Conservation (phyloP, 2,888 invertebrate genomes). For the Lasioglossum figueresi region DNA sequence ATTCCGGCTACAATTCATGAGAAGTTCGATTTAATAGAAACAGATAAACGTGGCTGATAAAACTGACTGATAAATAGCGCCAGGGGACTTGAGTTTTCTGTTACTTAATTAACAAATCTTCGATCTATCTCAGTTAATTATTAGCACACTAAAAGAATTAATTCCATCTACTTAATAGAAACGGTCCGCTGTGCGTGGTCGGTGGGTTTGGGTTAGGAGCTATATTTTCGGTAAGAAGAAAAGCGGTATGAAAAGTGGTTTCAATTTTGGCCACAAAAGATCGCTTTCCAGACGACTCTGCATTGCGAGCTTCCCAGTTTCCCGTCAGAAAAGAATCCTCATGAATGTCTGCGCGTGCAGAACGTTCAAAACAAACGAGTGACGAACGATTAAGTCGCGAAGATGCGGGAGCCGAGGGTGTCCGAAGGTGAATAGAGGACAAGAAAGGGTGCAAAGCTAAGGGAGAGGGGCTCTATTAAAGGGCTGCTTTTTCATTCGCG, state of each 20-base stretch:
- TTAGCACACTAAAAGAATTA: neutral
- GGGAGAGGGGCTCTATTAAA: slow-evolving; percentile 66
- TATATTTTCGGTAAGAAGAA: neutral
- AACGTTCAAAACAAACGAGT: slow-evolving; percentile 61
- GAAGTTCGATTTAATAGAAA: too few relatives aligned
- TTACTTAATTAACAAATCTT: too few relatives aligned
- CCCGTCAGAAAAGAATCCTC: neutral
- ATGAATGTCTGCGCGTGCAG: slow-evolving; percentile 20
- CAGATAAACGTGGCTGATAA: too few relatives aligned
- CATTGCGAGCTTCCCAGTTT: neutral
- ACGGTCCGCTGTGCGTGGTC: neutral
- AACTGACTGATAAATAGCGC: too few relatives aligned
- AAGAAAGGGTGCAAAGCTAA: slow-evolving; percentile 53
- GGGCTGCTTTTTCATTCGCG: slow-evolving; percentile 49
- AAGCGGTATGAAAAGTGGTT: neutral
- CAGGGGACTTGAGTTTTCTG: too few relatives aligned
- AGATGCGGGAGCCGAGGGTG: slow-evolving; percentile 31
- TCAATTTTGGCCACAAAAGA: neutral
- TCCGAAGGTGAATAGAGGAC: slow-evolving; percentile 62
- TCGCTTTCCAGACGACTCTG: neutral
- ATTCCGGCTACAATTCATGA: too few relatives aligned
- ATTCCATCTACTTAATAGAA: neutral
- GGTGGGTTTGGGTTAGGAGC: neutral
- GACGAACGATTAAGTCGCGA: slow-evolving; percentile 60
- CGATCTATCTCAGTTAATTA: too few relatives aligned